Percentiles rank a stretch among this genome's conserved stretches.
These are phyloP conservation scores for Drosophila nigritarsus DNA, from an alignment of 2,888 invertebrate genomes.

Conservation along the genomic window DNA sequence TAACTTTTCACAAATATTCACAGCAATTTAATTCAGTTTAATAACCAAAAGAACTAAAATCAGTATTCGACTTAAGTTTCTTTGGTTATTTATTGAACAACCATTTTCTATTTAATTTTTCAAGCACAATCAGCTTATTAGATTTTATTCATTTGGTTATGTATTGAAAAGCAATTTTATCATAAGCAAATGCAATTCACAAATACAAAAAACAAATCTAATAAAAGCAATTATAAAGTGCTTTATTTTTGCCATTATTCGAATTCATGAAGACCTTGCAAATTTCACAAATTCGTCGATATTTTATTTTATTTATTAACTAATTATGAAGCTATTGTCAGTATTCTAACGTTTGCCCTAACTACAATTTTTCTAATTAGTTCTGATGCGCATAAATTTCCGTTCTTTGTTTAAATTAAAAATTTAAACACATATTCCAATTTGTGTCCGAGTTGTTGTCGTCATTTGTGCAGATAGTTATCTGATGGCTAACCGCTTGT, in stretches of 20 bases:
- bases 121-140: background rate
- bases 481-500: conserved; percentile 55
- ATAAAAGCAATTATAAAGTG: background rate
- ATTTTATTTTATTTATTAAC: background rate
- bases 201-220: too few relatives aligned
- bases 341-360: background rate
- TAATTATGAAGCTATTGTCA: background rate
- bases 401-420: background rate
- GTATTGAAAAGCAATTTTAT: background rate
- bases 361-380: background rate
- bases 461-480: conserved; percentile 40
- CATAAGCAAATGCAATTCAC: too few relatives aligned
- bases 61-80: background rate
- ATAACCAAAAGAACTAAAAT: background rate
- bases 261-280: background rate
- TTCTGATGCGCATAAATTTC: background rate
- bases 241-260: too few relatives aligned
- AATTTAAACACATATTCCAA: background rate
- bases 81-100: background rate
- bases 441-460: background rate
- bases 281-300: background rate
- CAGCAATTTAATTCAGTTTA: background rate
- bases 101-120: background rate
- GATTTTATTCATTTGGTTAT: background rate
- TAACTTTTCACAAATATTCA: background rate